Evolutionary conservation across 2,113 vertebrate species (phyloP), one percentile per base, ranked within the genome.

Genomic region (Serilophus lunatus): DNA sequence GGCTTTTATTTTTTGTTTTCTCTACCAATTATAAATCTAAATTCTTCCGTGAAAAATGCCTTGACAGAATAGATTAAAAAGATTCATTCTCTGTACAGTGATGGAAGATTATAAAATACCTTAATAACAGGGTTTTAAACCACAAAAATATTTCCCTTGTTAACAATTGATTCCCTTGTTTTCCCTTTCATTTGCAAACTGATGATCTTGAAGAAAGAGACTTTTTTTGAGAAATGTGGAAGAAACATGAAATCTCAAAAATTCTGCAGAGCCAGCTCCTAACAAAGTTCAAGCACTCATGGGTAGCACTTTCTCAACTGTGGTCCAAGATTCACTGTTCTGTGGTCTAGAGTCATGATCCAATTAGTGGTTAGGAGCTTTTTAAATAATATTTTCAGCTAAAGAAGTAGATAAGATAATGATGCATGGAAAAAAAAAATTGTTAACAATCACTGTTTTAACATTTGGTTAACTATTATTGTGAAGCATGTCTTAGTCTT

Each of bases 1-100:
- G 35, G 10, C 18, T 92, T 90, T 77, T 63, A 78, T 75, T 92
- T 92, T 88, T 87, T 86, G 19, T 92, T 95, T 94, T 91, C 86
- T 81, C 45, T 72, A 72, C n/a, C 66, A 88, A 90, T 92, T 92
- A 53, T 45, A 14, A 54, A 70, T 87, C 69, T 70, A 82, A 79
- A 87, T 84, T 92, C n/a, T 88, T 91, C 35, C 36, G 40, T 69
- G 51, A 90, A 66, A 42, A 78, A 66, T 71, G 38, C 53, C 57
- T 93, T 96, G 82, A 64, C 51, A 85, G 51, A 91, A 63, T 12
- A 83, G 64, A 92, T 85, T 82, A 95, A 51, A 70, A 76, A 66
- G 65, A 64, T 85, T 85, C 13, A 44, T 88, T 84, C 53, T 81
- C 38, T 50, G 16, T 47, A 53, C 1, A 13, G 20, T 74, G 31